Evolutionary conservation across 2,888 invertebrate species (phyloP).

Genomic region (Spisula subtruncata): DNA sequence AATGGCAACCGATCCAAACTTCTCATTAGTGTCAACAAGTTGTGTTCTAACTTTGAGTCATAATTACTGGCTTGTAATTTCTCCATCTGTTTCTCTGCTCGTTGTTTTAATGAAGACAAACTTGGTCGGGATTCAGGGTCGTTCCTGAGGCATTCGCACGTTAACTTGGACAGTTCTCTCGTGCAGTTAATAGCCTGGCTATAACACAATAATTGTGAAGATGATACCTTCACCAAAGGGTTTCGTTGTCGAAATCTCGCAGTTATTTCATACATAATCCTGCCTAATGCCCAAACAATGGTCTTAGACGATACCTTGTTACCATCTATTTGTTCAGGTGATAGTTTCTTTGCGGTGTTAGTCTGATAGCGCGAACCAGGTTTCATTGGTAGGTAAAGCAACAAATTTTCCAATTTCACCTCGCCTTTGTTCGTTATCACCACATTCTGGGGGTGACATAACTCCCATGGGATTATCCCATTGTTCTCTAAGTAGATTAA

Average conservation of each 20-base stretch:
- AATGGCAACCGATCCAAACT: slow-evolving; percentile 65
- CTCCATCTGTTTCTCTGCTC: slow-evolving; percentile 58
- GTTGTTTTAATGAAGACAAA: slow-evolving; percentile 55
- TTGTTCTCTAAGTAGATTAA: slow-evolving; percentile 78
- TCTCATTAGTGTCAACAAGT: slow-evolving; percentile 55
- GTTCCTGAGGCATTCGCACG: slow-evolving; percentile 68
- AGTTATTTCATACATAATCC: slow-evolving; percentile 76
- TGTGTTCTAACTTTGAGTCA: slow-evolving; percentile 41
- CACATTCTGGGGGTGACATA: slow-evolving; percentile 80
- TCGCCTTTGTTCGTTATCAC: slow-evolving; percentile 77
- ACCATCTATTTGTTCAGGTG: slow-evolving; percentile 76
- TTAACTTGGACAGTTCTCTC: slow-evolving; percentile 63
- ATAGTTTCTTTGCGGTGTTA: slow-evolving; percentile 70
- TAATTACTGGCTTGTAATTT: slow-evolving; percentile 51
- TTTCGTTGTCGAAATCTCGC: slow-evolving; percentile 64
- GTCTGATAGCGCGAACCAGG: slow-evolving; percentile 74
- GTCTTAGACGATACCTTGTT: slow-evolving; percentile 67
- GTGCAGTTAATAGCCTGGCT: slow-evolving; percentile 63
- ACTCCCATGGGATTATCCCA: slow-evolving; percentile 76
- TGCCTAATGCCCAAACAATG: slow-evolving; percentile 79
- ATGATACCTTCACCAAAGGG: slow-evolving; percentile 36
- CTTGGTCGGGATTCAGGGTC: slow-evolving; percentile 65
- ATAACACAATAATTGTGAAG: slow-evolving; percentile 62
- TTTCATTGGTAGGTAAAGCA: slow-evolving; percentile 79
- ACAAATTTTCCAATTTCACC: slow-evolving; percentile 81